Base-by-base conservation (phyloP, 2,113 vertebrate genomes). In the Bos indicus region DNA sequence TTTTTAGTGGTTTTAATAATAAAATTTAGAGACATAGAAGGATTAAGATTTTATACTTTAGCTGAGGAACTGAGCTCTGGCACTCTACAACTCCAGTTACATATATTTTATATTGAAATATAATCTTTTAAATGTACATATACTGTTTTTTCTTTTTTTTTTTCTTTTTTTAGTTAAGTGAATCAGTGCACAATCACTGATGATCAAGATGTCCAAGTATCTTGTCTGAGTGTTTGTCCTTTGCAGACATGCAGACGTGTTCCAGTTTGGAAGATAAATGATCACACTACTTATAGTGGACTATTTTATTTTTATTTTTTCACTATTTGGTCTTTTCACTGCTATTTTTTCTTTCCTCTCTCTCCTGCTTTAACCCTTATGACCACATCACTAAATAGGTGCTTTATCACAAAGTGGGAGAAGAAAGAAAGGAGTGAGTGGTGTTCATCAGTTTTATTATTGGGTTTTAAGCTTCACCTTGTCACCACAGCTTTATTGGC, bases 271-370 rank as follows among this genome's bases (percentile, higher is more conserved):
- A 91, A 96, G 19, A 62, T 80, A 56, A 91, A 57, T 71, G 8
- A 77, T 78, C 13, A 30, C 2, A n/a, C 5, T 80, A 33, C 17
- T 87, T 81, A 46, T 0, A 46, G n/a, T 82, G 52, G 25, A 91
- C 19, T 60, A 8, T 81, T 95, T 96, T 9, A 54, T 51, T 93
- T 96, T 96, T 3, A 43, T 36, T 93, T 94, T 97, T 84, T 78
- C 15, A 36, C 74, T 67, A 25, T 74, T 94, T 77, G 14, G n/a
- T 83, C 11, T 85, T 95, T 94, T 86, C 26, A 46, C 51, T 74
- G 28, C 23, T 52, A 1, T 33, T 52, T 81, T 71, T 14, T 78
- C 48, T 94, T 67, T 52, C 91, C 46, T 94, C 28, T 26, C 46
- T 82, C 11, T 83, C 23, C 28, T 88, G 28, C 21, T 83, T 95